Evolutionary conservation across 2,113 vertebrate species (phyloP), one percentile per base, ranked within the genome.

Genomic region (Rhea pennata): DNA sequence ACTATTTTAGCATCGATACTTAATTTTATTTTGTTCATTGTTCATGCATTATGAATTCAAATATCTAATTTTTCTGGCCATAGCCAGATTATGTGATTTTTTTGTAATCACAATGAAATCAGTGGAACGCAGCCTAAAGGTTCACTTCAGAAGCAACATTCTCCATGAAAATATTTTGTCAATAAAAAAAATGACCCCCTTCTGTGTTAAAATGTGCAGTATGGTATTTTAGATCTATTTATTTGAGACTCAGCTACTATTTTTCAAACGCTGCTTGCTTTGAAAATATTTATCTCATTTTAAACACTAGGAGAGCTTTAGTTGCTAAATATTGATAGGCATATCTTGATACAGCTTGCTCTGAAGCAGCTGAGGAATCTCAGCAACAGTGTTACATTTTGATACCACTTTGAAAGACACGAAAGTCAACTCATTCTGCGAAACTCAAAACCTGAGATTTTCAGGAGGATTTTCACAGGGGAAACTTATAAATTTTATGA

Each of bases 211-310:
- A 85, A 59, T 77, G 61, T 64, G 39, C 46, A 11, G 14, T 36
- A 14, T 50, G 77, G 48, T 90, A 74, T 86, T 88, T 93, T 74
- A 78, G 70, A 61, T 9, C 5, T 24, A 84, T 72, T 86, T 85
- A 84, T 92, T 71, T 81, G 16, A 81, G 40, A 69, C 64, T 90
- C 65, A 74, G 75, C 50, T 85, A 77, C 33, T 26, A 61, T 79
- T 92, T 90, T 87, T 95, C 51, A 86, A 51, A 67, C 3, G 29
- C 15, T 71, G 58, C 53, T 93, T 81, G 51, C 61, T 92, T 84
- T 59, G 73, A 42, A 94, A 81, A 64, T 84, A 93, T 71, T 88
- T 82, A 92, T 92, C 31, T 74, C 9, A 42, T 84, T 93, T 96
- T 84, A 84, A 71, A 86, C 62, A 74, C 67, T 36, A 67, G 59